phyloP scores from a whole-genome alignment of 2,888 invertebrate genomes.

The Diarsia brunnea region DNA sequence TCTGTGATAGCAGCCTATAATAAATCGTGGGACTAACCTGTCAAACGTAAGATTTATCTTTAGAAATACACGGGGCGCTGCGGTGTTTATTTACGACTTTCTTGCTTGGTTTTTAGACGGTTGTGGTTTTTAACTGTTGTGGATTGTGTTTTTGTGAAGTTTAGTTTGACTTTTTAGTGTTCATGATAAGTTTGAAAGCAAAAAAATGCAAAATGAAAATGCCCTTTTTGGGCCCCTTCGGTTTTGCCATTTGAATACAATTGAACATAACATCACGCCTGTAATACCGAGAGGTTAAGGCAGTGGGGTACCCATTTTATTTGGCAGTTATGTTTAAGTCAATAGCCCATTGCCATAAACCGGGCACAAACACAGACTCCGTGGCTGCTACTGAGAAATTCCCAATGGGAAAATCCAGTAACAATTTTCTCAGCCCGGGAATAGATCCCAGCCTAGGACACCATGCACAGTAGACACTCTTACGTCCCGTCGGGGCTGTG shows the following conservation, averaged over 20 bases:
- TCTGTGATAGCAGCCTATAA: slow-evolving; percentile 59
- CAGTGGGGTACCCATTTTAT: no score
- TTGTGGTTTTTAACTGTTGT: slow-evolving; percentile 13
- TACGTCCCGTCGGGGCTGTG: neutral
- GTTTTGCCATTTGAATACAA: neutral
- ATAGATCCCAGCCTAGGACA: neutral
- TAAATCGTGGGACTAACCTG: slow-evolving; percentile 63
- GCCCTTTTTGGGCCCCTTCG: neutral
- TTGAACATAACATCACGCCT: no score
- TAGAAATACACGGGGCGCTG: slow-evolving; percentile 34
- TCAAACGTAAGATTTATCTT: slow-evolving; percentile 65
- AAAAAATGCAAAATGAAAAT: no score
- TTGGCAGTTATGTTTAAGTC: no score
- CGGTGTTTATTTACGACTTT: slow-evolving; percentile 22
- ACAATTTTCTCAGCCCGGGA: neutral
- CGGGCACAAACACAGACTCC: no score
- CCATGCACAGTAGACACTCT: neutral
- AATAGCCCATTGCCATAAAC: no score
- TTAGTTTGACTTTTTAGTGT: slow-evolving; percentile 15
- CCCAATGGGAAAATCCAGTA: no score
- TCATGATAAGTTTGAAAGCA: neutral
- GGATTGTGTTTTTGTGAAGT: slow-evolving; percentile 10
- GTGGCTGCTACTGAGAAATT: no score
- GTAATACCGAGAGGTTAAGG: no score
- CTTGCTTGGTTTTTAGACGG: slow-evolving; percentile 8